Percentiles rank a stretch among this genome's conserved stretches.
Evolutionary conservation across 1,140 invertebrate species (phyloP).

Genomic region (Asbolus verrucosus): DNA sequence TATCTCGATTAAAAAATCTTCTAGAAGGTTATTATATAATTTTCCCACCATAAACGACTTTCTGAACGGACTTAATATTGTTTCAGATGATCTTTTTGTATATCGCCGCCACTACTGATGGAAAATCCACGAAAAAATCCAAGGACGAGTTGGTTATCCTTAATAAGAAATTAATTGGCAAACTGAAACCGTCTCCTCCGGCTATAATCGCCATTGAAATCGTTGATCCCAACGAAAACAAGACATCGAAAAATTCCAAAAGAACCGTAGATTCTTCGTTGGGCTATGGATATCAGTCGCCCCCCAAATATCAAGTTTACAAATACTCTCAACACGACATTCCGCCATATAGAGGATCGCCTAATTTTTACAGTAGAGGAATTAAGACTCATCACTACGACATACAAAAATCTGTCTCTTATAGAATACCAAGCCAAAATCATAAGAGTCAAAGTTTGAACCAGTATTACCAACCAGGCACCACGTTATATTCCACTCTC

Average conservation of each 20-base stretch:
- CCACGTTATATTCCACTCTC: constrained; percentile 60
- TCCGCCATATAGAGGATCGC: constrained; percentile 60
- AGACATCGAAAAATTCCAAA: constrained; percentile 68
- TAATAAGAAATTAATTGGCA: constrained; percentile 28
- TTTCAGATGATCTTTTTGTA: constrained; percentile 16
- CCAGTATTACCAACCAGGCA: constrained; percentile 58
- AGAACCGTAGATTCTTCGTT: constrained; percentile 71
- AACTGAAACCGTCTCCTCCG: constrained; percentile 55
- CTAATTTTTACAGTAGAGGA: background rate
- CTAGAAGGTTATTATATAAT: background rate
- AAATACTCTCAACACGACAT: constrained; percentile 72
- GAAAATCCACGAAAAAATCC: constrained; percentile 31
- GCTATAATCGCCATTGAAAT: constrained; percentile 72
- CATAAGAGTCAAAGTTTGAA: constrained; percentile 13
- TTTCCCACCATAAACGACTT: background rate
- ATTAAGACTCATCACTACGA: constrained; percentile 21
- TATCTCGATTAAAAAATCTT: background rate
- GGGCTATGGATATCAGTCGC: constrained; percentile 70
- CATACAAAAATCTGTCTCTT: constrained; percentile 36
- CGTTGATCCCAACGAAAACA: constrained; percentile 66
- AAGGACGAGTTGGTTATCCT: constrained; percentile 12
- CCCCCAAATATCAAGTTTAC: constrained; percentile 70
- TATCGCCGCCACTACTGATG: background rate
- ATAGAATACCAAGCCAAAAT: constrained; percentile 39
- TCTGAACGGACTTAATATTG: background rate